phyloP scores from a whole-genome alignment of 1,140 invertebrate species.

The Drosophila nannoptera region DNA sequence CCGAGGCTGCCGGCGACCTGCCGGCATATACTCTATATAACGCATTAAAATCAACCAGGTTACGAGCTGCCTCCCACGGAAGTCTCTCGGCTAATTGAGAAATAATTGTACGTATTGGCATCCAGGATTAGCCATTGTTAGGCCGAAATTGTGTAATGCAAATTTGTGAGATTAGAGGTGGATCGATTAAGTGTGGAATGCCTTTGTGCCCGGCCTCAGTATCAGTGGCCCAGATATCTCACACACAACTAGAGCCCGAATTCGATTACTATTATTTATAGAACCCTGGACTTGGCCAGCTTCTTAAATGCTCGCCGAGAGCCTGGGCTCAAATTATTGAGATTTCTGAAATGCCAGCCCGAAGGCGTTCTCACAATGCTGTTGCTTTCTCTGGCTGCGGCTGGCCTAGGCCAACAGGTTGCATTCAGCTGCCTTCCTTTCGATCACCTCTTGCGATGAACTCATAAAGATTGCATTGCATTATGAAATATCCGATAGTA shows the following conservation, averaged over 20 bases:
- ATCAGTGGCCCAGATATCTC: conserved; percentile 1
- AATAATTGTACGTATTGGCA: too few relatives aligned
- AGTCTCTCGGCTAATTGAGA: too few relatives aligned
- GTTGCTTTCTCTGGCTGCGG: conserved; percentile 44
- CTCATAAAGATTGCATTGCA: conserved; percentile 74
- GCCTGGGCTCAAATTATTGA: conserved; percentile 30
- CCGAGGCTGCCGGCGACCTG: conserved; percentile 49
- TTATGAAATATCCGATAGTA: conserved; percentile 65
- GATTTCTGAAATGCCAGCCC: conserved; percentile 28
- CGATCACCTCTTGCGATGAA: conserved; percentile 72
- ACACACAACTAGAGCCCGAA: background rate
- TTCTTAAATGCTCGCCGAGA: conserved; percentile 19
- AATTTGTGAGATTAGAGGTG: background rate
- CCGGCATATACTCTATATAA: too few relatives aligned
- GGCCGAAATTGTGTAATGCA: too few relatives aligned
- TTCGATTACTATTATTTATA: conserved; percentile 15
- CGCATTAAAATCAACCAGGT: too few relatives aligned
- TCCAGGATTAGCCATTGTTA: too few relatives aligned
- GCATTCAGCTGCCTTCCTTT: conserved; percentile 49
- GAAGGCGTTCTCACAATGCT: conserved; percentile 39
- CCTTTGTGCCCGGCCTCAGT: background rate
- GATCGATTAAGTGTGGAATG: background rate
- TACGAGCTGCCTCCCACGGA: conserved; percentile 27
- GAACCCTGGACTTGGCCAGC: background rate
- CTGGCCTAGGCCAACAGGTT: conserved; percentile 59